Base-by-base conservation (phyloP, 2,797 vertebrate genomes). In the Etheostoma perlongum region DNA sequence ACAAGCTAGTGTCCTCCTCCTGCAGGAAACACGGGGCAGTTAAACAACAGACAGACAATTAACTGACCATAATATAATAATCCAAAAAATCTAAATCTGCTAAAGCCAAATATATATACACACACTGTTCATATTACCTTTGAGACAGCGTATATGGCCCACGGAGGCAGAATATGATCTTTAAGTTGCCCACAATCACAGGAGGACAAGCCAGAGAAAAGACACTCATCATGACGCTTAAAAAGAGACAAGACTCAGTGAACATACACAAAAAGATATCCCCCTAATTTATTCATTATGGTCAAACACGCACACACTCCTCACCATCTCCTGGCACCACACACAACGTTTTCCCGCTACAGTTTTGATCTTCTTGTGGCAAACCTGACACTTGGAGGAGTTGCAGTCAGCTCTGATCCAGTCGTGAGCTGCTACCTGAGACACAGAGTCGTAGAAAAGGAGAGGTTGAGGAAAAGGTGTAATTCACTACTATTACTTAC, bases 261-360 rank as follows among this genome's bases (percentile, higher is more conserved):
- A 85, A 48, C 13, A 51, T 2, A 21, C 19, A 59, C 21, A 21
- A 33, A 12, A 46, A 55, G 14, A 12, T 0, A 63, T 62, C 10
- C n/a, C 14, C 53, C 1, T 30, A 23, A 40, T 53, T 36, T 2
- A 51, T 74, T 44, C 5, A n/a, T 46, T 21, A 2, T 51, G 61
- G 27, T 49, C 14, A 25, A 53, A 54, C 36, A 66, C 8, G 1
- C 19, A 60, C 16, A 52, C 4, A 64, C 30, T 66, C 51, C 93
- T 95, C 85, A 97, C 97, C 95, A 95, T 95, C 79, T 94, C 91
- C 85, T 96, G 95, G 83, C 97, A 98, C 97, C 97, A 98, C 21
- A 95, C 96, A 36, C 97, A 98, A 19, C 92, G 93, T 59, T 95
- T 93, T 71, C 97, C 97, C 0, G 92, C 93, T 16, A 96, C 88